These are phyloP conservation scores for Drosophila virilis DNA, from an alignment of 1,140 invertebrate genomes.

Conservation along the genomic window DNA sequence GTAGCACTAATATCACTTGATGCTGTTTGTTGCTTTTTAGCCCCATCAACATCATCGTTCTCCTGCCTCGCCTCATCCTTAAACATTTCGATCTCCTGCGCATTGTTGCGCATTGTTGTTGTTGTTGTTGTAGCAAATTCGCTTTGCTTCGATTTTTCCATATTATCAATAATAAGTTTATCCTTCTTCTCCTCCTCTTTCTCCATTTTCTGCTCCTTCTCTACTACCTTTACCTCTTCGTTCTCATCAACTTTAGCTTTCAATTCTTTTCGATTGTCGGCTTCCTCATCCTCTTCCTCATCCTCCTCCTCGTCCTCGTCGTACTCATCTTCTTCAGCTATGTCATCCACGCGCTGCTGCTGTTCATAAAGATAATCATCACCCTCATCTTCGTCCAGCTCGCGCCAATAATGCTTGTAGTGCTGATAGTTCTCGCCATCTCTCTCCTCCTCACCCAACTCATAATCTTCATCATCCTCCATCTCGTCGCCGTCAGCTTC, in stretches of 20 bases:
- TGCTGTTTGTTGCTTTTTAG: conserved; percentile 62
- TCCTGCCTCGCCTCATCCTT: conserved; percentile 16
- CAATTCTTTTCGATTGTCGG: conserved; percentile 68
- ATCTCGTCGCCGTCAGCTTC: conserved; percentile 34
- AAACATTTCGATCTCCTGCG: conserved; percentile 56
- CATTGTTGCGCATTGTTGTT: conserved; percentile 71
- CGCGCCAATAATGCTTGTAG: conserved; percentile 74
- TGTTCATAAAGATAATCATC: conserved; percentile 71
- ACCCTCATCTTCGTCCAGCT: conserved; percentile 68
- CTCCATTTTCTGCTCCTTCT: conserved; percentile 26
- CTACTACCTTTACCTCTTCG: conserved; percentile 20
- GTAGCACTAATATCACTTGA: conserved; percentile 83
- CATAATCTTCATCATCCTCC: conserved; percentile 37
- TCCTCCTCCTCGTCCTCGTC: conserved; percentile 42
- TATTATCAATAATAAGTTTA: conserved; percentile 74
- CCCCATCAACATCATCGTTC: conserved; percentile 73
- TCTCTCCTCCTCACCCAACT: conserved; percentile 37
- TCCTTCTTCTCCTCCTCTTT: conserved; percentile 34
- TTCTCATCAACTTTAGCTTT: conserved; percentile 52
- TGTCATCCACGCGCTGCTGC: conserved; percentile 64
- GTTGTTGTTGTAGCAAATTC: conserved; percentile 71
- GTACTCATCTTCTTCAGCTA: conserved; percentile 65
- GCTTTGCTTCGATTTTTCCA: conserved; percentile 65
- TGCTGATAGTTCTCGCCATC: conserved; percentile 69
- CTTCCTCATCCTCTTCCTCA: conserved; percentile 19